These are phyloP conservation scores for Nomada lathburiana DNA, from an alignment of 2,888 invertebrate genomes.

Conservation along the genomic window DNA sequence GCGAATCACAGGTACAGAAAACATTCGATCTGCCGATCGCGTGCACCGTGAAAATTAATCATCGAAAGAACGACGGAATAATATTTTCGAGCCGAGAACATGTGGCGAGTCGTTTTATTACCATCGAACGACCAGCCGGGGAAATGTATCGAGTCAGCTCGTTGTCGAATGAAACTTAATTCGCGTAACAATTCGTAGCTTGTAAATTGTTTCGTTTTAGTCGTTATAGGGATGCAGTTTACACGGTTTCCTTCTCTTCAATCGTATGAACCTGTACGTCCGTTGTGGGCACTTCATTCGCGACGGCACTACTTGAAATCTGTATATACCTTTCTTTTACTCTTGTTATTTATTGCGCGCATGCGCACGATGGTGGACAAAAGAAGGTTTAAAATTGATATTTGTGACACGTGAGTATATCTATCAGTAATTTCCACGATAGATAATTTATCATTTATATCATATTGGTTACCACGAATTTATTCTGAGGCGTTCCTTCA, in stretches of 20 bases:
- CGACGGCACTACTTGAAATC: too few species aligned
- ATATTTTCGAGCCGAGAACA: constrained; percentile 40
- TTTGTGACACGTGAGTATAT: too few species aligned
- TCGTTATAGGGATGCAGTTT: neutral
- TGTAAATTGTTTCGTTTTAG: neutral
- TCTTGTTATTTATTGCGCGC: too few species aligned
- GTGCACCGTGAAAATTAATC: constrained; percentile 56
- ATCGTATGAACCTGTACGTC: too few species aligned
- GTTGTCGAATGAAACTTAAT: constrained; percentile 37
- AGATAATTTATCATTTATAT: too few species aligned
- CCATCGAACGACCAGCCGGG: constrained; percentile 9
- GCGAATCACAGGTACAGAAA: constrained; percentile 33
- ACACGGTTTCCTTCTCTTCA: neutral
- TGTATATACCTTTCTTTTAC: too few species aligned
- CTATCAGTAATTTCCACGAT: too few species aligned
- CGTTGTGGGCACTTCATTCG: neutral
- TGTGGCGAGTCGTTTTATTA: constrained; percentile 39
- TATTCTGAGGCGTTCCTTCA: too few species aligned
- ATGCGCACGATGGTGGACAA: too few species aligned
- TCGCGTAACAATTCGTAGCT: constrained; percentile 23
- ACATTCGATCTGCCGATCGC: constrained; percentile 50
- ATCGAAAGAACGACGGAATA: constrained; percentile 41
- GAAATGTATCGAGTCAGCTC: constrained; percentile 38
- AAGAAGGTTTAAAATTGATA: too few species aligned
- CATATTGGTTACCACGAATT: too few species aligned